These are phyloP conservation scores for Nipponia nippon DNA, from an alignment of 2,113 vertebrate species.

Conservation along the genomic window DNA sequence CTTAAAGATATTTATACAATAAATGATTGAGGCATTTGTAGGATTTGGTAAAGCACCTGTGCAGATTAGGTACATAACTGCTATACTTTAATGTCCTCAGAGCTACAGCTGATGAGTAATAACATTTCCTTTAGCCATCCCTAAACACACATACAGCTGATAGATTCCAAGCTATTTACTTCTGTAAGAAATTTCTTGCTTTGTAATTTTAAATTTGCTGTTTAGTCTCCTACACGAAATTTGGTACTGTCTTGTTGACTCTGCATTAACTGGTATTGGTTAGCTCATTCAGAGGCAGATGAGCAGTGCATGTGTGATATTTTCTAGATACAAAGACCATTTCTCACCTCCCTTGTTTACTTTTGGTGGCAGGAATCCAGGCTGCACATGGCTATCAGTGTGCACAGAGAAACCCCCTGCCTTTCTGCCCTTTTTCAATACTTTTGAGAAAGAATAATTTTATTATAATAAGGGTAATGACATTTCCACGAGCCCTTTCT, in stretches of 20 bases:
- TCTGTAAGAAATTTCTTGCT: not conserved
- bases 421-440: not conserved
- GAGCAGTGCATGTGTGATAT: not conserved
- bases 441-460: not conserved
- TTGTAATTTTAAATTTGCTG: not conserved
- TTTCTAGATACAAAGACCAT: not conserved
- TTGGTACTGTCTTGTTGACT: not conserved
- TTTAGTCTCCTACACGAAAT: not conserved
- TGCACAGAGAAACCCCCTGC: not conserved
- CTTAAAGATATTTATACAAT: not conserved
- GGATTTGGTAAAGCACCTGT: not conserved
- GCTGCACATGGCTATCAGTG: fast-evolving
- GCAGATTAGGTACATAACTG: not conserved
- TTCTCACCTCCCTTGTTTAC: not conserved
- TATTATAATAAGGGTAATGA: not conserved
- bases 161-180: not conserved
- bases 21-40: not conserved
- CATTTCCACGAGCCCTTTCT: not conserved
- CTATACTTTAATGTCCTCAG: not conserved
- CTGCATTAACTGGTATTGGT: fast-evolving
- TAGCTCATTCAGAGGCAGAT: fast-evolving
- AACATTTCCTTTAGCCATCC: not conserved
- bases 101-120: not conserved
- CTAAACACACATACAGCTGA: not conserved
- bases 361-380: not conserved